Percentiles rank a stretch among this genome's conserved stretches.
Conservation (phyloP, 2,888 invertebrate genomes). For the Xylota segnis region DNA sequence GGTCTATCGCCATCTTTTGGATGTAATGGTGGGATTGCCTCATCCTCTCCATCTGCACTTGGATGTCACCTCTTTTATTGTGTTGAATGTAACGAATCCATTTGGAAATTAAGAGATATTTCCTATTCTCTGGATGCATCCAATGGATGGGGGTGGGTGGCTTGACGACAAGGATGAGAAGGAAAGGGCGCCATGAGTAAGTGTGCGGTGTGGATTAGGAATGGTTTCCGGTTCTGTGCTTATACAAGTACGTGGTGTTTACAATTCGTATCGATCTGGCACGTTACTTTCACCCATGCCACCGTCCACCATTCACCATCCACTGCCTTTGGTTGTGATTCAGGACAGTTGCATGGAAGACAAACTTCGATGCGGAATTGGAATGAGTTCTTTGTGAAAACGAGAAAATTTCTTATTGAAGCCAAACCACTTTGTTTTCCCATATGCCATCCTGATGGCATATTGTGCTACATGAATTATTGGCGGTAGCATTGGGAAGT, state of each 20-base stretch:
- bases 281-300: slow-evolving; percentile 65
- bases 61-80: slow-evolving; percentile 72
- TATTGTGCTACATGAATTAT: slow-evolving; percentile 76
- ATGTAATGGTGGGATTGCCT: slow-evolving; percentile 56
- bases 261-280: slow-evolving; percentile 74
- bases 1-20: slow-evolving; percentile 73
- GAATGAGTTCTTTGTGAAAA: slow-evolving; percentile 59
- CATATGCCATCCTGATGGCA: slow-evolving; percentile 68
- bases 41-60: slow-evolving; percentile 49
- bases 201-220: slow-evolving; percentile 73
- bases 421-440: slow-evolving; percentile 73
- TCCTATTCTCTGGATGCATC: slow-evolving; percentile 73
- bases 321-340: slow-evolving; percentile 45
- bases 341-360: slow-evolving; percentile 63
- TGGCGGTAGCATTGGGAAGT: slow-evolving; percentile 55
- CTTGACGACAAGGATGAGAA: neutral
- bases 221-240: slow-evolving; percentile 66
- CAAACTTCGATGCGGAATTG: slow-evolving; percentile 58
- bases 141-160: slow-evolving; percentile 28
- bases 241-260: slow-evolving; percentile 64
- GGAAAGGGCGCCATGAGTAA: slow-evolving; percentile 54
- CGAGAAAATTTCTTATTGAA: slow-evolving; percentile 68
- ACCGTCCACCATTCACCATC: too few species aligned
- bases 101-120: slow-evolving; percentile 77
- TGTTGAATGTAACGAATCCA: slow-evolving; percentile 76